phyloP scores from a whole-genome alignment of 2,888 invertebrate species.

The Melanostoma scalare region DNA sequence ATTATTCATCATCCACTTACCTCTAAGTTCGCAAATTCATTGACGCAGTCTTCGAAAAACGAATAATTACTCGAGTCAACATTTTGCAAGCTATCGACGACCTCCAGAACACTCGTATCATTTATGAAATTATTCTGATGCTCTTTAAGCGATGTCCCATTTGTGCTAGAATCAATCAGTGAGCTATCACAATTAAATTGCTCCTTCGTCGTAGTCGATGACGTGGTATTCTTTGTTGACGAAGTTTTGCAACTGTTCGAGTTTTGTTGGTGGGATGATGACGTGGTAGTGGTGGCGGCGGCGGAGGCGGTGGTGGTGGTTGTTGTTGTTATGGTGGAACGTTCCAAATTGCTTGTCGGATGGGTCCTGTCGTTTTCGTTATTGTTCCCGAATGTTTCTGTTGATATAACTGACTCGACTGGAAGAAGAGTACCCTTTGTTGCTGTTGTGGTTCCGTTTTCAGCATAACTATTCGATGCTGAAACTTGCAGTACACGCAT shows the following conservation, averaged over 20 bases:
- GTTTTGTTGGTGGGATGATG: slow-evolving; percentile 63
- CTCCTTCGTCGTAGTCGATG: slow-evolving; percentile 24
- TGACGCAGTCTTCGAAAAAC: slow-evolving; percentile 69
- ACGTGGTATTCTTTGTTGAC: slow-evolving; percentile 15
- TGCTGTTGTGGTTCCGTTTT: slow-evolving; percentile 45
- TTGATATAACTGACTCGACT: slow-evolving; percentile 16
- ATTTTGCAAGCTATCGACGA: slow-evolving; percentile 55
- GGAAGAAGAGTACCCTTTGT: slow-evolving; percentile 27
- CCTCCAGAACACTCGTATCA: slow-evolving; percentile 40
- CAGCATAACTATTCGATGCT: slow-evolving; percentile 68
- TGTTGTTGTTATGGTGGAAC: slow-evolving; percentile 39
- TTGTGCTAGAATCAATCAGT: slow-evolving; percentile 20
- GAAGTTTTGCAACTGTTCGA: slow-evolving; percentile 55
- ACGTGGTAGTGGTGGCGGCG: slow-evolving; percentile 26
- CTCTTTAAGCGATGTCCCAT: slow-evolving; percentile 44
- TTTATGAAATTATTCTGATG: slow-evolving; percentile 63
- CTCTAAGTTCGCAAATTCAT: slow-evolving; percentile 67
- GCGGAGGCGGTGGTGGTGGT: slow-evolving; percentile 36
- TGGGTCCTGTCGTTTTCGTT: slow-evolving; percentile 62
- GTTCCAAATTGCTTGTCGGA: slow-evolving; percentile 49
- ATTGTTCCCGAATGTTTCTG: slow-evolving; percentile 63
- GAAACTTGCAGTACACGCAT: slow-evolving; percentile 68
- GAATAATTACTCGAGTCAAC: slow-evolving; percentile 64
- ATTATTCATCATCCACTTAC: slow-evolving; percentile 36
- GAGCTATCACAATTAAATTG: slow-evolving; percentile 42